phyloP scores from a whole-genome alignment of 2,888 invertebrate genomes.

The Apodemia zela region DNA sequence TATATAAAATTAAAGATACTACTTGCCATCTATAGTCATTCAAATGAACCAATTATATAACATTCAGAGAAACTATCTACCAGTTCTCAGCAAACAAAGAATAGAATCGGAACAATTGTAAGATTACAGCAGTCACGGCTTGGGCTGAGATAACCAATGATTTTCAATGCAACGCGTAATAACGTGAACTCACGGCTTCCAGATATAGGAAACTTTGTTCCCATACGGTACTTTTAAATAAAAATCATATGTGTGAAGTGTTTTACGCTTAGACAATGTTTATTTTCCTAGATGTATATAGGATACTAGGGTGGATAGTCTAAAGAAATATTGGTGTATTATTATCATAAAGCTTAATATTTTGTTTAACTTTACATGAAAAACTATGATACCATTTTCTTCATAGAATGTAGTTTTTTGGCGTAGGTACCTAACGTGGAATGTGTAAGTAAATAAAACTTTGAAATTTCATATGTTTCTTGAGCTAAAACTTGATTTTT shows the following conservation, averaged over 20 bases:
- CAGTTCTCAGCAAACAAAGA: conserved; percentile 39
- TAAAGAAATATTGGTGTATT: no score
- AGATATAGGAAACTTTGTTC: conserved; percentile 28
- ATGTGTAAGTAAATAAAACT: no score
- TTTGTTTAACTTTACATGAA: no score
- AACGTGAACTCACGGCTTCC: conserved; percentile 40
- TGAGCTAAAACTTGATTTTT: no score
- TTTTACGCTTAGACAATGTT: background rate
- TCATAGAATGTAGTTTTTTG: no score
- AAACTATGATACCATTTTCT: no score
- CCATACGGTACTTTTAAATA: conserved; percentile 14
- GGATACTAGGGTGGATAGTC: no score
- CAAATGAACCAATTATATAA: background rate
- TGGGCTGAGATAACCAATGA: conserved; percentile 46
- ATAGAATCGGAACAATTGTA: conserved; percentile 37
- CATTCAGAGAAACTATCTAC: conserved; percentile 11
- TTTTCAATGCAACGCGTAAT: conserved; percentile 63
- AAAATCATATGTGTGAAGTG: conserved; percentile 7
- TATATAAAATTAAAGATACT: no score
- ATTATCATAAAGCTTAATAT: no score
- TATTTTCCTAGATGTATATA: no score
- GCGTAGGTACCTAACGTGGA: no score
- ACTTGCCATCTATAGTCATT: background rate
- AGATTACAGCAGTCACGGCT: conserved; percentile 46
- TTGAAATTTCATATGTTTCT: no score